Percentiles rank a stretch among this genome's conserved stretches.
phyloP scores from a whole-genome alignment of 2,888 invertebrate genomes.

The Megamerina dolium region DNA sequence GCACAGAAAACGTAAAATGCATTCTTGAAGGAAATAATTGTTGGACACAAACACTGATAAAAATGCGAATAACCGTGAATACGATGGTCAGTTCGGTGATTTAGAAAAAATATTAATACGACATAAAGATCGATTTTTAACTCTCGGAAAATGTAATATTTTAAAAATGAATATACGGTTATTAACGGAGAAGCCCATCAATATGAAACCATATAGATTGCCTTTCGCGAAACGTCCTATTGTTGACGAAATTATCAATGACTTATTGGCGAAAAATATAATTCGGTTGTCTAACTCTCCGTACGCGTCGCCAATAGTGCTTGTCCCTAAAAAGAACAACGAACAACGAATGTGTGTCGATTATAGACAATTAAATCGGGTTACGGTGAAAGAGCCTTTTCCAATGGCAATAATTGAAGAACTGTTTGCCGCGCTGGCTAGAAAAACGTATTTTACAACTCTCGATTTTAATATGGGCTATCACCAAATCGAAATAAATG shows the following conservation, averaged over 20 bases:
- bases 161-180: conserved; percentile 6
- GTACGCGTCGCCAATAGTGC: conserved; percentile 13
- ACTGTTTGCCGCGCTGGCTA: conserved; percentile 11
- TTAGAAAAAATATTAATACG: neutral
- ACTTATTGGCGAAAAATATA: conserved; percentile 6
- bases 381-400: conserved; percentile 10
- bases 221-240: conserved; percentile 7
- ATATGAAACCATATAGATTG: conserved; percentile 7
- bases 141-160: neutral
- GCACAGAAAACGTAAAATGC: neutral
- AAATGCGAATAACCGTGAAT: too few species aligned
- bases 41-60: neutral
- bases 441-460: conserved; percentile 12
- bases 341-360: conserved; percentile 12
- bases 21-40: conserved; percentile 1
- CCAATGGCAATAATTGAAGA: conserved; percentile 15
- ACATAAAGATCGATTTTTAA: neutral
- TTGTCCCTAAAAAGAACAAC: conserved; percentile 15
- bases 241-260: conserved; percentile 2
- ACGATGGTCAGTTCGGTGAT: too few species aligned
- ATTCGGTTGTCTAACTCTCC: conserved; percentile 10
- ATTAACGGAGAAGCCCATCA: conserved; percentile 4
- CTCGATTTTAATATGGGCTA: conserved; percentile 18
- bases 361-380: conserved; percentile 12
- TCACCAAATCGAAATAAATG: conserved; percentile 15